Conservation (phyloP, 92 coral and sea anemone genomes). For the Meandrina meandrites region DNA sequence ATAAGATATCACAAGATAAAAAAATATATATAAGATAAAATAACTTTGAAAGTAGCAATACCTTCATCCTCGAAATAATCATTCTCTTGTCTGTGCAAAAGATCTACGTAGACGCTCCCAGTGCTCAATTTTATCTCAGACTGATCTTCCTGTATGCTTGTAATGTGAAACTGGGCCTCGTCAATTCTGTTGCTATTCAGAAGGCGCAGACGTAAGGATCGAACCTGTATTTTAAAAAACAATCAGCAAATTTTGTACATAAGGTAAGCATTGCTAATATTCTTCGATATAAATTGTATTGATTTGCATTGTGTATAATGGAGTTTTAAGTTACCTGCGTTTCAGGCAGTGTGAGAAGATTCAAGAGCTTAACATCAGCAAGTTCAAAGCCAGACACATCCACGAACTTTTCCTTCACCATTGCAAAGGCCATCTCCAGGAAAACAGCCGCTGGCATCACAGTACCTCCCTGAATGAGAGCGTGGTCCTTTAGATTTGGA, state of each 20-base stretch:
- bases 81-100: neutral
- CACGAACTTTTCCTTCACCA: conserved; percentile 66
- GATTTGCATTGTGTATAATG: too few species aligned
- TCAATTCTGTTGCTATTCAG: conserved; percentile 19
- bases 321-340: conserved; percentile 33
- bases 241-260: neutral
- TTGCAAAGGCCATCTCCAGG: conserved; percentile 87
- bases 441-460: conserved; percentile 84
- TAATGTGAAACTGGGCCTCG: conserved; percentile 50
- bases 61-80: neutral
- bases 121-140: conserved; percentile 59
- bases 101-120: conserved; percentile 39
- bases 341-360: conserved; percentile 73
- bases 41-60: neutral
- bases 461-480: conserved; percentile 68
- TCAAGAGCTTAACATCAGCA: conserved; percentile 61
- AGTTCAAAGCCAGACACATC: conserved; percentile 48
- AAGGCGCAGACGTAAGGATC: conserved; percentile 61
- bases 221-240: conserved; percentile 19
- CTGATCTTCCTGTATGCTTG: conserved; percentile 62
- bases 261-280: conserved; percentile 7
- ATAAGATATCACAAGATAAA: too few species aligned
- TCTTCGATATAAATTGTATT: too few species aligned
- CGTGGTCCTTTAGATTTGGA: conserved; percentile 78
- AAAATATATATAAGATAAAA: too few species aligned